These are phyloP conservation scores for Drosophila eugracilis DNA, from an alignment of 1,140 invertebrate genomes.

Conservation along the genomic window DNA sequence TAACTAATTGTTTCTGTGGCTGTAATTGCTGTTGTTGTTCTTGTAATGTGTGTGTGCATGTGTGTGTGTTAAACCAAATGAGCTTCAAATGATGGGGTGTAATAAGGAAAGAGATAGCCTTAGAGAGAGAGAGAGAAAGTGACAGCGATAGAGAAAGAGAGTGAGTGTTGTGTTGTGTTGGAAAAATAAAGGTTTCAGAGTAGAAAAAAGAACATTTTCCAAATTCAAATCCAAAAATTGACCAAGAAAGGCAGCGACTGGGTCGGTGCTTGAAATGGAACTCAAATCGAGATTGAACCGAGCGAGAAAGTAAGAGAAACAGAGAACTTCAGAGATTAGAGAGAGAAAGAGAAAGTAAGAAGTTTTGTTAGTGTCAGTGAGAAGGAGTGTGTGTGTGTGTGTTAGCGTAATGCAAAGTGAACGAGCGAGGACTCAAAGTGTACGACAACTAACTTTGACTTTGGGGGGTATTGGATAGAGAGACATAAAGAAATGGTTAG, in stretches of 20 bases:
- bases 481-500: constrained; percentile 21
- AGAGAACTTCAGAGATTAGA: constrained; percentile 10
- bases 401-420: constrained; percentile 42
- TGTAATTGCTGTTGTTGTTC: constrained; percentile 44
- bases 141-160: constrained; percentile 3
- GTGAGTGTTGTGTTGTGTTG: constrained; percentile 16
- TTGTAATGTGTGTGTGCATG: no score
- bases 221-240: constrained; percentile 5
- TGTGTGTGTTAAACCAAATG: constrained; percentile 41
- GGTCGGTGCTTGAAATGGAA: constrained; percentile 16
- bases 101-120: constrained; percentile 1
- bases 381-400: constrained; percentile 1
- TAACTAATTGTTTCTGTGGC: constrained; percentile 52
- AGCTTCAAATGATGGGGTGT: constrained; percentile 33
- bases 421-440: constrained; percentile 51
- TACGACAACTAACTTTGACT: constrained; percentile 50
- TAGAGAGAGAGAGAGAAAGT: constrained; percentile 8
- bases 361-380: constrained; percentile 3
- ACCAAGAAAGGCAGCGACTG: constrained; percentile 6
- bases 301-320: constrained; percentile 18
- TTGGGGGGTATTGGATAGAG: constrained; percentile 17
- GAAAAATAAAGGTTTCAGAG: neutral
- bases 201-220: constrained; percentile 2
- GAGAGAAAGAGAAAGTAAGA: constrained; percentile 11
- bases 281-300: constrained; percentile 11